Conservation (phyloP, 1,140 invertebrate species). For the Drosophila malerkotliana region DNA sequence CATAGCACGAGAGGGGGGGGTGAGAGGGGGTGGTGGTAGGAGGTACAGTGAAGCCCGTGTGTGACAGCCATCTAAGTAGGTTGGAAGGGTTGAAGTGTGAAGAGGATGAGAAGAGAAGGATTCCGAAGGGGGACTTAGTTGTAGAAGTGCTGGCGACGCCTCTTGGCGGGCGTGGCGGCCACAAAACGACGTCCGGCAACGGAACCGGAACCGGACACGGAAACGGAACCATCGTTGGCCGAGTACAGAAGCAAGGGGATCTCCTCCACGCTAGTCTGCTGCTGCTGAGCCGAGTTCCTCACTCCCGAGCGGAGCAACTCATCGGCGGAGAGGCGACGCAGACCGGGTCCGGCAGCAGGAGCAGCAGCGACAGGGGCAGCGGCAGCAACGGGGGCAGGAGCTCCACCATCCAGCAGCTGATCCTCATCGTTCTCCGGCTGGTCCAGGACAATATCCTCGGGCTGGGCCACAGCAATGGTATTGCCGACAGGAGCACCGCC, state of each 20-base stretch:
- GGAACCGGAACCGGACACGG: constrained; percentile 11
- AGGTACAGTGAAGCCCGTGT: constrained; percentile 44
- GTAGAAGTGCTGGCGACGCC: constrained; percentile 57
- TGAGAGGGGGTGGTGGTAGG: background rate
- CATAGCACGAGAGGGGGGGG: constrained; percentile 21
- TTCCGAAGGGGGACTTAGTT: constrained; percentile 14
- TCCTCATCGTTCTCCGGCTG: constrained; percentile 72
- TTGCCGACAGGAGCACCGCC: constrained; percentile 46
- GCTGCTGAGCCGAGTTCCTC: constrained; percentile 58
- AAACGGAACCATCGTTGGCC: constrained; percentile 53
- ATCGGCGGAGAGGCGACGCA: constrained; percentile 61
- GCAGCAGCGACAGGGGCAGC: background rate
- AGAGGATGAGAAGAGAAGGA: background rate
- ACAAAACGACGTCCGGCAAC: constrained; percentile 56
- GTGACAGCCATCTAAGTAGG: constrained; percentile 26
- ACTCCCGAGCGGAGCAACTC: constrained; percentile 65
- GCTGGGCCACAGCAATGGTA: constrained; percentile 67
- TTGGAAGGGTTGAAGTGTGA: background rate
- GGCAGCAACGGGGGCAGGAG: background rate
- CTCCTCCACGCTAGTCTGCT: constrained; percentile 77
- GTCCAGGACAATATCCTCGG: constrained; percentile 63
- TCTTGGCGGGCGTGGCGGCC: constrained; percentile 64
- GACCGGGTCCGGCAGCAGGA: background rate
- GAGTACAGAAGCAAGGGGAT: constrained; percentile 77
- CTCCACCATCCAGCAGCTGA: constrained; percentile 62